Base-by-base conservation (phyloP, 2,797 vertebrate genomes). In the Poeciliopsis presidionis region DNA sequence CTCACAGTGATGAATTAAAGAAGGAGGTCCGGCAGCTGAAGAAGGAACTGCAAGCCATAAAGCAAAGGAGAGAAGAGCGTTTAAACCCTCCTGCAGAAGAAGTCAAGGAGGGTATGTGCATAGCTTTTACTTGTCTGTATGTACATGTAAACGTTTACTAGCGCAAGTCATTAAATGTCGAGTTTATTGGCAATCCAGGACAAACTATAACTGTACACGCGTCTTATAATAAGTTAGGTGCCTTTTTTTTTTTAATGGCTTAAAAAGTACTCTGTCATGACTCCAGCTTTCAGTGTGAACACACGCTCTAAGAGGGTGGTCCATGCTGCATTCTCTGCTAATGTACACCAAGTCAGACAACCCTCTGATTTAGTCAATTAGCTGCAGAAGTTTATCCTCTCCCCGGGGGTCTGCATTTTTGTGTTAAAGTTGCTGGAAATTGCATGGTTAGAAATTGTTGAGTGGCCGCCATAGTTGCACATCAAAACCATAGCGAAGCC, bases 11-110 rank as follows among this genome's bases (percentile, higher is more conserved):
- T 81, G 97, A 99, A 82, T 93, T 99, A 72, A 96, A 97, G 69
- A 99, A 97, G 94, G 98, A 99, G 94, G 96, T 90, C 0, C 96
- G 97, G 18, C 97, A 98, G 81, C 83, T 99, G 94, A 98, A 98
- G 93, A 96, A 97, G 84, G 97, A 99, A 74, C 95, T 99, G 1
- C 95, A 96, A 86, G 97, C 97, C 91, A 97, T 98, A 88, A 99
- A 97, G 89, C 96, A 98, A 81, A 96, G 96, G 86, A 98, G 93
- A 90, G 94, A 96, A 86, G 97, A 97, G 39, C 80, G 83, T 88
- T 79, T 77, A 47, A 92, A 95, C 87, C 95, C 94, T 61, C 86
- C 91, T 30, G 89, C 84, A 53, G 96, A 96, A 47, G 95, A 94
- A 73, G 89, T 74, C 86, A 89, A 87, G 72, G 96, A 97, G 86